These are phyloP conservation scores for Coregonus suidteri DNA, from an alignment of 2,797 vertebrate genomes.

Conservation along the genomic window DNA sequence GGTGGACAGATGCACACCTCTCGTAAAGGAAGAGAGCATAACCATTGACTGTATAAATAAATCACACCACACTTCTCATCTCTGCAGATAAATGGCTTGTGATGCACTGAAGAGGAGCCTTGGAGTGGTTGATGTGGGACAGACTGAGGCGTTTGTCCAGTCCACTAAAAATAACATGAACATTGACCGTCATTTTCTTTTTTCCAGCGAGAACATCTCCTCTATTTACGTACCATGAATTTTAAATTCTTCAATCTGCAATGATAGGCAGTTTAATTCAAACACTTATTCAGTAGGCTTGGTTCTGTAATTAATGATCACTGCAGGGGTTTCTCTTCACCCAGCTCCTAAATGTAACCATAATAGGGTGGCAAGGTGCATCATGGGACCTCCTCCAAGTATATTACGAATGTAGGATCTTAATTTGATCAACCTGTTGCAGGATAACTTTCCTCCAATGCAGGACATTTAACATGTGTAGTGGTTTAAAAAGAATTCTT, in stretches of 20 bases:
- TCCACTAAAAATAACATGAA: neutral
- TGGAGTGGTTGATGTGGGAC: neutral
- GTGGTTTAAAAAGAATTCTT: too few relatives aligned
- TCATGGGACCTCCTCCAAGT: conserved; percentile 19
- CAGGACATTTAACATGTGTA: too few relatives aligned
- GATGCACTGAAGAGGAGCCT: neutral
- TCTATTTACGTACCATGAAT: neutral
- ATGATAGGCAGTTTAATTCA: neutral
- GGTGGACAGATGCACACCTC: neutral
- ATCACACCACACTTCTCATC: neutral
- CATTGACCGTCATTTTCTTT: neutral
- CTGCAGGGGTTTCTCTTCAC: conserved; percentile 11
- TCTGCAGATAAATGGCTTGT: neutral
- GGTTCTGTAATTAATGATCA: neutral
- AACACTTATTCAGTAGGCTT: neutral
- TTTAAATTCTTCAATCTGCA: neutral
- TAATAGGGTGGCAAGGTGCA: conserved; percentile 24
- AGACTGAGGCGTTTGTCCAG: neutral
- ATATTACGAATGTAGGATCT: conserved; percentile 5
- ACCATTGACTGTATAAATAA: conserved; percentile 1
- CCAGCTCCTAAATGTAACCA: conserved; percentile 29
- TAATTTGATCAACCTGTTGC: too few relatives aligned
- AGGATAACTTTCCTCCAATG: too few relatives aligned
- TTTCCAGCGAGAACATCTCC: neutral
- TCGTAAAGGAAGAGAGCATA: neutral